Evolutionary conservation across 2,888 invertebrate genomes (phyloP).

Genomic region (Lamproptera curius): DNA sequence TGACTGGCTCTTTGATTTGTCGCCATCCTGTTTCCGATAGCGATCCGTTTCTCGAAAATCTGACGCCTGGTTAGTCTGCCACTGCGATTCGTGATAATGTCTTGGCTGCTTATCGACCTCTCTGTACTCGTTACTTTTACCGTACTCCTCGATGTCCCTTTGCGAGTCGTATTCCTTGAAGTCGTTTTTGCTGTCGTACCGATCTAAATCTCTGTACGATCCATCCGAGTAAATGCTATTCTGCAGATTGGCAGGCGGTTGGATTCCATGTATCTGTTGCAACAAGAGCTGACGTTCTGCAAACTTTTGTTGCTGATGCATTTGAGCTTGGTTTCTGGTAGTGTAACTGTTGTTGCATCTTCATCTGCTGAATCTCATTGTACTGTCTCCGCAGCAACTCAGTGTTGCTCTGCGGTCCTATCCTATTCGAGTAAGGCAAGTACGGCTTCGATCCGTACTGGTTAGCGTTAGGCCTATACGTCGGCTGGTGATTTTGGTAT

Average conservation of each 20-base stretch:
- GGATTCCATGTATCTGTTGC: conserved; percentile 79
- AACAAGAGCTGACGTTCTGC: conserved; percentile 79
- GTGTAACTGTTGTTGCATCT: conserved; percentile 80
- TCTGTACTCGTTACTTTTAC: conserved; percentile 60
- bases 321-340: conserved; percentile 81
- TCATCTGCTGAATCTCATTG: conserved; percentile 81
- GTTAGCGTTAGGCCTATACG: conserved; percentile 66
- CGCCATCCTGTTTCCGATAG: conserved; percentile 52
- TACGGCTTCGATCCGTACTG: conserved; percentile 71
- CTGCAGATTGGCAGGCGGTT: conserved; percentile 69
- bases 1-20: conserved; percentile 53
- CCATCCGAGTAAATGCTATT: conserved; percentile 71
- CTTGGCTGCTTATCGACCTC: conserved; percentile 60
- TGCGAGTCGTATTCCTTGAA: conserved; percentile 65
- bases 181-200: conserved; percentile 66
- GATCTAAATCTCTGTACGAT: conserved; percentile 67
- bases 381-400: conserved; percentile 79
- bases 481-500: conserved; percentile 76
- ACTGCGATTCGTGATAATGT: conserved; percentile 59
- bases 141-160: conserved; percentile 59
- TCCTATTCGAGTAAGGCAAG: conserved; percentile 70
- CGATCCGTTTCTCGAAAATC: conserved; percentile 58
- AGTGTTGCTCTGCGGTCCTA: conserved; percentile 77
- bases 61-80: conserved; percentile 55
- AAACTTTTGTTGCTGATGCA: conserved; percentile 81